Evolutionary conservation across 2,113 vertebrate genomes (phyloP).

Genomic region (Equus quagga): DNA sequence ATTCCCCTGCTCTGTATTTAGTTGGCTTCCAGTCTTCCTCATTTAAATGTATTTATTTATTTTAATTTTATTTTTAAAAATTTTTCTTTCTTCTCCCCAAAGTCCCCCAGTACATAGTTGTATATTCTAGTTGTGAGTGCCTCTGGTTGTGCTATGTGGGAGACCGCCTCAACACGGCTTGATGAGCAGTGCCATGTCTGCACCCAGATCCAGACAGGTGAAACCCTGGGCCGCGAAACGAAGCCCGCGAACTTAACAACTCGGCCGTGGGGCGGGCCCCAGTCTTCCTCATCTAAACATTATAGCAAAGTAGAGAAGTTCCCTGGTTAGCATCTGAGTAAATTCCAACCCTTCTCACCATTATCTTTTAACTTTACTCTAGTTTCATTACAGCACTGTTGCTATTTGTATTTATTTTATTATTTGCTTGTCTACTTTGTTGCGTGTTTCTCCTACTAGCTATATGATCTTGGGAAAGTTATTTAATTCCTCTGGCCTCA

Average conservation of each 20-base stretch:
- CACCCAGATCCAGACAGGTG: too few species aligned
- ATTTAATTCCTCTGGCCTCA: background rate
- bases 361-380: background rate
- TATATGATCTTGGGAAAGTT: background rate
- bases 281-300: background rate
- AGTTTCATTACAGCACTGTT: background rate
- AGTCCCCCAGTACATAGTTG: too few species aligned
- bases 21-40: background rate
- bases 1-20: background rate
- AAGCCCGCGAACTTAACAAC: too few species aligned
- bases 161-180: too few species aligned
- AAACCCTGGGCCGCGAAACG: too few species aligned
- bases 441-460: background rate
- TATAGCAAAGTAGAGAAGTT: background rate
- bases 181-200: too few species aligned
- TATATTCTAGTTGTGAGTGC: too few species aligned
- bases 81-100: too few species aligned
- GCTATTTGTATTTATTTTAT: background rate
- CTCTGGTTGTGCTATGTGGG: too few species aligned
- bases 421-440: background rate
- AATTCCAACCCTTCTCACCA: background rate
- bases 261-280: too few species aligned
- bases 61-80: too few species aligned
- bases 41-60: background rate
- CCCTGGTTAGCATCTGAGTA: background rate